A percentile compares a stretch with the other conserved stretches of the same genome.
Evolutionary conservation across 2,113 vertebrate species (phyloP).

Genomic region (Falcunculus frontatus): DNA sequence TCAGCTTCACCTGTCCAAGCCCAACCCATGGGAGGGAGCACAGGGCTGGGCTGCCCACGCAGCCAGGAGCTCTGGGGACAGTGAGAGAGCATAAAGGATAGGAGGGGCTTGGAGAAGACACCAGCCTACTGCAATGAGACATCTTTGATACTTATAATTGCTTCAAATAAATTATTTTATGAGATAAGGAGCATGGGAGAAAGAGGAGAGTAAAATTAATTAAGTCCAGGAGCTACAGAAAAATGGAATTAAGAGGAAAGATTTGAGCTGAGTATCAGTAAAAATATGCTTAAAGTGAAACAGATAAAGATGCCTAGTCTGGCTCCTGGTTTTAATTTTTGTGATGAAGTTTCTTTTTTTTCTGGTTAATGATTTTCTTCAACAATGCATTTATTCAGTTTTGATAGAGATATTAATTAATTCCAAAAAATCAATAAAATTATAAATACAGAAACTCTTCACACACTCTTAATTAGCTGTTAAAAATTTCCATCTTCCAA

Average conservation of each 20-base stretch:
- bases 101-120: background rate
- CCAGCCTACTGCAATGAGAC: background rate
- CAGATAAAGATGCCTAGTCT: background rate
- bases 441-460: background rate
- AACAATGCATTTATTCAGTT: background rate
- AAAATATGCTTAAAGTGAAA: background rate
- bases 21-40: rapidly evolving
- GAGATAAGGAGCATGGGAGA: background rate
- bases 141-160: background rate
- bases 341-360: background rate
- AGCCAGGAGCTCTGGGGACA: background rate
- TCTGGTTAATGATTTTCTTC: background rate
- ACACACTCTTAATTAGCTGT: background rate
- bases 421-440: background rate
- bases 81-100: background rate
- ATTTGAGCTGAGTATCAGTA: background rate
- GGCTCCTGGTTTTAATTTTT: background rate
- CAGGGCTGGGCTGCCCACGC: background rate
- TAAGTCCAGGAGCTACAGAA: background rate
- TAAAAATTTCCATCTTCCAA: background rate
- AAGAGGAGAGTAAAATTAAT: background rate
- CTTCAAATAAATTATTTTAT: background rate
- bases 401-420: background rate
- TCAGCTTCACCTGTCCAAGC: background rate
- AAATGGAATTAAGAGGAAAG: background rate